phyloP scores from a whole-genome alignment of 30 jellyfish, hydroid and myxozoan species.

The Aurelia aurita complex sp. Pacific region DNA sequence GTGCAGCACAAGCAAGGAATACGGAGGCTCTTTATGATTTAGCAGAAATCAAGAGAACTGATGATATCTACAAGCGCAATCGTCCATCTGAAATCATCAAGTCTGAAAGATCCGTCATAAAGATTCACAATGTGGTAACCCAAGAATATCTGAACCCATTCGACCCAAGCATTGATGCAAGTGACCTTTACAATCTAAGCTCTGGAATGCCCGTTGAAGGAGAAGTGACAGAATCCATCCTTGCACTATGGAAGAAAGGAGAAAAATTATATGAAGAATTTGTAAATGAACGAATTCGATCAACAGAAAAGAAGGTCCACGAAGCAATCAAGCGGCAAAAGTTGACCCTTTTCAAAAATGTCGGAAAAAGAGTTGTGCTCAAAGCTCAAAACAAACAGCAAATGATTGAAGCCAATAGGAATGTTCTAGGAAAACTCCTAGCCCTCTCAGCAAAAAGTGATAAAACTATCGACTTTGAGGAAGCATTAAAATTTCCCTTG shows the following conservation, averaged over 20 bases:
- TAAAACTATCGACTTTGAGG: slow-evolving; percentile 45
- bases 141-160: slow-evolving; percentile 33
- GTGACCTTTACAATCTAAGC: slow-evolving; percentile 37
- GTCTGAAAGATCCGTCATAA: slow-evolving; percentile 16
- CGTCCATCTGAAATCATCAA: slow-evolving; percentile 19
- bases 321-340: slow-evolving; percentile 31
- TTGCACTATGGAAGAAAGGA: slow-evolving; percentile 25
- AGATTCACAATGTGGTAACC: background rate
- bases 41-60: slow-evolving; percentile 19
- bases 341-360: slow-evolving; percentile 28
- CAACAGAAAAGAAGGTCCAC: slow-evolving; percentile 34
- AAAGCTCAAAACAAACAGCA: slow-evolving; percentile 6
- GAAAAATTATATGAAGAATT: slow-evolving; percentile 32
- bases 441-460: slow-evolving; percentile 52
- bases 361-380: slow-evolving; percentile 29
- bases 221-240: slow-evolving; percentile 35
- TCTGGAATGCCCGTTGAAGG: slow-evolving; percentile 53
- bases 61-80: background rate
- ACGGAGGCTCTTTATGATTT: slow-evolving; percentile 33
- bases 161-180: slow-evolving; percentile 27
- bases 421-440: slow-evolving; percentile 38
- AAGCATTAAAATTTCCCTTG: slow-evolving; percentile 35
- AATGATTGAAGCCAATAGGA: slow-evolving; percentile 41
- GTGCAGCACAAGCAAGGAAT: slow-evolving; percentile 39
- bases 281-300: slow-evolving; percentile 1